These are phyloP conservation scores for Chaetops frenatus DNA, from an alignment of 2,113 vertebrate species.

Conservation along the genomic window DNA sequence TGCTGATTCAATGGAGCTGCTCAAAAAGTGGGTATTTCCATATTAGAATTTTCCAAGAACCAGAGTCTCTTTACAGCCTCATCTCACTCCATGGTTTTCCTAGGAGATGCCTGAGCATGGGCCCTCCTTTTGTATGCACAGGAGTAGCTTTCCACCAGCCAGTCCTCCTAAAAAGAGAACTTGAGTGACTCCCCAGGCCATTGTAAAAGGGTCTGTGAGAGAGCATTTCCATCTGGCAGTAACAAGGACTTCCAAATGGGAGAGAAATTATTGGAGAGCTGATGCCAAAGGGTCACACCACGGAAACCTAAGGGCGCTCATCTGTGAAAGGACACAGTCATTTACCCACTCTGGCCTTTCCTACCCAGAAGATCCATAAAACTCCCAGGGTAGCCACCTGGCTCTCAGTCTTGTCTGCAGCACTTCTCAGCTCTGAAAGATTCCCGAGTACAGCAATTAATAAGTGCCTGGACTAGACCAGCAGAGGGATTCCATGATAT, in stretches of 20 bases:
- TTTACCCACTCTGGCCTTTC: not conserved
- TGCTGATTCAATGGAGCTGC: not conserved
- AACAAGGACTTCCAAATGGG: not conserved
- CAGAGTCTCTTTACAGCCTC: not conserved
- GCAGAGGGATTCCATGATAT: not conserved
- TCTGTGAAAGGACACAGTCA: not conserved
- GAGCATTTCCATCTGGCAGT: not conserved
- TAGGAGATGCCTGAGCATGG: not conserved
- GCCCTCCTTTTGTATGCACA: not conserved
- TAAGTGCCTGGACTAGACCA: not conserved
- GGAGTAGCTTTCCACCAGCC: not conserved
- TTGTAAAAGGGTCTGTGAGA: not conserved
- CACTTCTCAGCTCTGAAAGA: not conserved
- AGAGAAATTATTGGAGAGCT: not conserved
- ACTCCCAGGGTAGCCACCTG: not conserved
- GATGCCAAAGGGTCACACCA: not conserved
- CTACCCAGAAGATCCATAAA: not conserved
- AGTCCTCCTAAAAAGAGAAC: not conserved
- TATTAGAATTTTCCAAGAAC: not conserved
- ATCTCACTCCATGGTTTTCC: not conserved
- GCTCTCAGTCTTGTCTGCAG: not conserved
- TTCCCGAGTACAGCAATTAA: not conserved
- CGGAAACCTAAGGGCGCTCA: not conserved
- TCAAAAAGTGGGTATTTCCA: not conserved
- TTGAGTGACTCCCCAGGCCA: not conserved